These are phyloP conservation scores for Cataglyphis albicans DNA, from an alignment of 2,888 invertebrate species.

Conservation along the genomic window DNA sequence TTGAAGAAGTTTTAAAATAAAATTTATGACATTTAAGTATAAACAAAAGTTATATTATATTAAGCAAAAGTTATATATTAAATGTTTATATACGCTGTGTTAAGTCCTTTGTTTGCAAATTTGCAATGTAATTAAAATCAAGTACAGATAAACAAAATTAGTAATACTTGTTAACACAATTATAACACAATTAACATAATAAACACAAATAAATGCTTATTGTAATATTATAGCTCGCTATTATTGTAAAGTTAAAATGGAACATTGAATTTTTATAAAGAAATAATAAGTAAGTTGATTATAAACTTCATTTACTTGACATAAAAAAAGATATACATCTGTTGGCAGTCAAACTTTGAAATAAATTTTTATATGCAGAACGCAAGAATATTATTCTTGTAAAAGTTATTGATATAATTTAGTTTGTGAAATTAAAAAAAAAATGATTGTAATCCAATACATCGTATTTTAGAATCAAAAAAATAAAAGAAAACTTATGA, in stretches of 20 bases:
- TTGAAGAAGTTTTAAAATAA: not conserved
- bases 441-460: not conserved
- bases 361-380: not conserved
- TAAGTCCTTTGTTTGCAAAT: not conserved
- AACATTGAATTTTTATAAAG: not conserved
- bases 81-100: not conserved
- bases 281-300: constrained; percentile 15
- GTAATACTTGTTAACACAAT: not conserved
- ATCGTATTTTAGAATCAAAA: constrained; percentile 3
- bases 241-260: not conserved
- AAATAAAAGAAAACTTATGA: constrained; percentile 14
- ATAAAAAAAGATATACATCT: constrained; percentile 10
- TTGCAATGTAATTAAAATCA: not conserved
- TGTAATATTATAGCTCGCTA: not conserved
- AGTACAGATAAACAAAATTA: not conserved
- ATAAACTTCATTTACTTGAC: not conserved
- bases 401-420: constrained; percentile 15
- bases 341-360: constrained; percentile 40
- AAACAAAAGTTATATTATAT: not conserved
- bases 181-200: too few species aligned
- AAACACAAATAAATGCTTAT: not conserved
- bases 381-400: not conserved
- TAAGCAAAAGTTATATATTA: not conserved
- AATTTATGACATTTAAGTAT: not conserved
- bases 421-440: constrained; percentile 14